Conservation (phyloP, 2,113 vertebrate genomes). For the cattle (Bos taurus) region ARS-UCD2.0 NC_037329.1:84128001-84128500, state of each 20-base stretch:
- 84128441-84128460: neutral
- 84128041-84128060: neutral
- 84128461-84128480: neutral
- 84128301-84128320: neutral
- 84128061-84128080: neutral
- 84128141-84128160: neutral
- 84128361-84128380: neutral
- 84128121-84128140: neutral
- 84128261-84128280: neutral
- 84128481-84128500: neutral
- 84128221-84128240: neutral
- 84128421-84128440: neutral
- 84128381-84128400: neutral
- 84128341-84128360: accelerated
- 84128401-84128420: neutral
- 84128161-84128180: neutral
- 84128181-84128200: neutral
- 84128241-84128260: neutral
- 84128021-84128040: neutral
- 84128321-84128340: neutral
- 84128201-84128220: accelerated
- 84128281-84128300: neutral
- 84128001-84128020: neutral
- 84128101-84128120: neutral
- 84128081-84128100: neutral